Conservation (phyloP, 37 sponge, comb jelly and placozoan genomes). For the Halichondria panicea region DNA sequence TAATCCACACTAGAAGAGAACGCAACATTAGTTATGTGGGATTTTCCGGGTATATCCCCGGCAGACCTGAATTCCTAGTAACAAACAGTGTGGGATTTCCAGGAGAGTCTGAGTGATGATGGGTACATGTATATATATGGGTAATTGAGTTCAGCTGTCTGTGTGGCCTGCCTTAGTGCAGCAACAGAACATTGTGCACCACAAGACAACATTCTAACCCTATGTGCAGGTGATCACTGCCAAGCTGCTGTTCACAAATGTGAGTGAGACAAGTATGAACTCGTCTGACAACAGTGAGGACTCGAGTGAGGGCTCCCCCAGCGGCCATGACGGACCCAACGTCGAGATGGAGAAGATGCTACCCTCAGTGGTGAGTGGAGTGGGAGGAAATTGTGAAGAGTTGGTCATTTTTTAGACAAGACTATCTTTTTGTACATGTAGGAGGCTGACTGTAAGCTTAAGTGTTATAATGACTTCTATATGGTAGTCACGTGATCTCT, state of each 20-base stretch:
- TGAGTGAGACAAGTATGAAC: conserved; percentile 60
- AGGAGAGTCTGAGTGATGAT: not conserved
- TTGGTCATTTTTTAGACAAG: not conserved
- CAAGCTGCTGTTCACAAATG: conserved; percentile 41
- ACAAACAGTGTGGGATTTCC: not conserved
- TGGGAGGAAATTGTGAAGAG: not conserved
- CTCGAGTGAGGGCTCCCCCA: conserved; percentile 61
- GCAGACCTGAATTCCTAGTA: not conserved
- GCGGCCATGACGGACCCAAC: conserved; percentile 77
- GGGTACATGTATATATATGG: too few species aligned
- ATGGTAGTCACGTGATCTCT: too few species aligned
- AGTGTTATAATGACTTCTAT: too few species aligned
- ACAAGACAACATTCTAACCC: too few species aligned
- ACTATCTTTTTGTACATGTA: conserved; percentile 16
- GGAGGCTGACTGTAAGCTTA: too few species aligned
- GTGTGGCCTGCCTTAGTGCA: too few species aligned
- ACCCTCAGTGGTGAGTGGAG: conserved; percentile 76
- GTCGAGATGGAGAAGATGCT: conserved; percentile 70
- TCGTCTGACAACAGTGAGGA: conserved; percentile 83
- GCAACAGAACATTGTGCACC: too few species aligned
- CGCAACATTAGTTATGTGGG: too few species aligned
- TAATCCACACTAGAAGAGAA: too few species aligned
- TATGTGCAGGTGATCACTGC: conserved; percentile 32
- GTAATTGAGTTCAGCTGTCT: too few species aligned
- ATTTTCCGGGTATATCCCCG: too few species aligned